A percentile compares a stretch with the other conserved stretches of the same genome.
These are phyloP conservation scores for Actinernus sp. DNA, from an alignment of 92 coral and sea anemone species.

Conservation along the genomic window DNA sequence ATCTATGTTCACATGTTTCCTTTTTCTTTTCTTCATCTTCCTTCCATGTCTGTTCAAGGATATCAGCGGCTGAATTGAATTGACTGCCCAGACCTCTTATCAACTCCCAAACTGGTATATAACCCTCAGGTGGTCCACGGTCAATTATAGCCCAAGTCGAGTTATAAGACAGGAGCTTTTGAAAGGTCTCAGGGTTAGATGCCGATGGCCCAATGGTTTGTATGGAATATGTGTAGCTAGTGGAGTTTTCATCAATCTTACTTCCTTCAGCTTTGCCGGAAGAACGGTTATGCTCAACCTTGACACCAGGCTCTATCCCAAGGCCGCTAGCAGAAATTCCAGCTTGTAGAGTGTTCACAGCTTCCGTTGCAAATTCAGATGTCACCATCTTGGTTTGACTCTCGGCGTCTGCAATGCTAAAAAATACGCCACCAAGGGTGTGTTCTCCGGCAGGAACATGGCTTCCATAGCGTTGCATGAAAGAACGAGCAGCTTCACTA, in stretches of 20 bases:
- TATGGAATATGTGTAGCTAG: slow-evolving; percentile 25
- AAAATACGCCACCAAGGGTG: slow-evolving; percentile 61
- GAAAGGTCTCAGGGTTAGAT: slow-evolving; percentile 34
- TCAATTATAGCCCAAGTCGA: too few species aligned
- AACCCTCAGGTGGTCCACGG: slow-evolving; percentile 40
- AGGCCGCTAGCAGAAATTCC: slow-evolving; percentile 44
- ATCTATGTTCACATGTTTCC: not conserved
- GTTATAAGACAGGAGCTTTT: slow-evolving; percentile 44
- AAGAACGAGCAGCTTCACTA: slow-evolving; percentile 22
- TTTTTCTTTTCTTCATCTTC: slow-evolving; percentile 21
- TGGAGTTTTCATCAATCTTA: slow-evolving; percentile 2
- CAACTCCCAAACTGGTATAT: slow-evolving; percentile 69
- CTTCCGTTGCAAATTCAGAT: slow-evolving; percentile 21
- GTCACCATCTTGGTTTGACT: not conserved
- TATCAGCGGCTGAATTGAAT: slow-evolving; percentile 12
- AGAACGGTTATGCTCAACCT: not conserved
- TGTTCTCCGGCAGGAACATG: slow-evolving; percentile 61
- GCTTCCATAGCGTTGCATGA: slow-evolving; percentile 55
- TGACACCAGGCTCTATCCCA: slow-evolving; percentile 28
- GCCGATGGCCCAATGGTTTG: slow-evolving; percentile 64
- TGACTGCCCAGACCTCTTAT: slow-evolving; percentile 39
- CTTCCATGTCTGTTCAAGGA: slow-evolving; percentile 38
- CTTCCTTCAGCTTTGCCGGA: slow-evolving; percentile 4
- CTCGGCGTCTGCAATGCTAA: slow-evolving; percentile 34
- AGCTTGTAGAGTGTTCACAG: slow-evolving; percentile 23